phyloP scores from a whole-genome alignment of 1,140 invertebrate genomes.

The Prorops nasuta region DNA sequence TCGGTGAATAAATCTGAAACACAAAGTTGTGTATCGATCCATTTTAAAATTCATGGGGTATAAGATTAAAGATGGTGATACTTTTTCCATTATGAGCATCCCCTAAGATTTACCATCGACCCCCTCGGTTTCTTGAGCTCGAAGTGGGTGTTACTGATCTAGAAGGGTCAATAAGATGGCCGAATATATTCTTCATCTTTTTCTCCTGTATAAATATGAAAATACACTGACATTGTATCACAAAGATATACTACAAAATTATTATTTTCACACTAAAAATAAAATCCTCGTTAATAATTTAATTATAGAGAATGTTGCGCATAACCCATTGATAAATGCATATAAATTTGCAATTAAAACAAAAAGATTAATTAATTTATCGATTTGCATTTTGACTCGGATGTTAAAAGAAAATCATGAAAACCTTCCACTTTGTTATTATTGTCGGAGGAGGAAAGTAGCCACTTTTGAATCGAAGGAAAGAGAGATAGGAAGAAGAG shows the following conservation, averaged over 20 bases:
- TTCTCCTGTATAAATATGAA: not conserved
- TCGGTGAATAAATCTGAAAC: no score
- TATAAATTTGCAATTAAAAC: not conserved
- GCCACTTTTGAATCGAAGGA: not conserved
- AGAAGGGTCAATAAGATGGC: not conserved
- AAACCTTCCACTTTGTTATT: not conserved
- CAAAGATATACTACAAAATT: not conserved
- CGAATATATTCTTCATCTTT: no score
- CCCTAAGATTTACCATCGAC: no score
- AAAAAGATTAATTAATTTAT: not conserved
- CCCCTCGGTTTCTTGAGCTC: no score
- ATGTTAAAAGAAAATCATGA: not conserved
- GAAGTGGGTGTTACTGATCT: no score
- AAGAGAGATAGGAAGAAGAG: not conserved
- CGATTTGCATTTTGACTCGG: not conserved
- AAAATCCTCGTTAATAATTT: not conserved
- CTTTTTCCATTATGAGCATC: no score
- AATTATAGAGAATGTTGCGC: not conserved
- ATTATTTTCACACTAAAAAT: no score
- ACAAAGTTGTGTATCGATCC: no score
- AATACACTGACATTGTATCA: not conserved
- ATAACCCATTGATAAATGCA: not conserved
- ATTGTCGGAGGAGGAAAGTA: not conserved
- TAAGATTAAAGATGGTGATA: no score
- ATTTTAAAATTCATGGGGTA: no score